Evolutionary conservation across 2,113 vertebrate genomes (phyloP).

Genomic region (Crotalus tigris): DNA sequence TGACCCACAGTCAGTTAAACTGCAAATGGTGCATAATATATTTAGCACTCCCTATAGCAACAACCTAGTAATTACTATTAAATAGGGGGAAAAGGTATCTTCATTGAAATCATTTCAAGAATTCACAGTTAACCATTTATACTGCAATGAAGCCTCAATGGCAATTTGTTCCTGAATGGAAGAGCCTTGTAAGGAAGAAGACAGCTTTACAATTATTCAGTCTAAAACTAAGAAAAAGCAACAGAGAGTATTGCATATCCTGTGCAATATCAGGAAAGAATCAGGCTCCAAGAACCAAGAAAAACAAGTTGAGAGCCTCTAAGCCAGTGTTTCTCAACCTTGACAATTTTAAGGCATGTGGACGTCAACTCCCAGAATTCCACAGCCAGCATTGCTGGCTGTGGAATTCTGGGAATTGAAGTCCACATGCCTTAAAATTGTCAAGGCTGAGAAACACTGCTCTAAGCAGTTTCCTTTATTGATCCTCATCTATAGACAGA

Average conservation of each 20-base stretch:
- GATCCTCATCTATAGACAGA: neutral
- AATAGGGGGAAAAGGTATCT: slow-evolving; percentile 34
- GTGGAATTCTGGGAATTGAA: too few species aligned
- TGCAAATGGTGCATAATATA: slow-evolving; percentile 37
- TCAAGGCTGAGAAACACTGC: neutral
- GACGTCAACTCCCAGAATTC: too few species aligned
- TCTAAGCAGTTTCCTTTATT: neutral
- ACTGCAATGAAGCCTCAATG: slow-evolving; percentile 19
- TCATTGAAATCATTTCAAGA: slow-evolving; percentile 42
- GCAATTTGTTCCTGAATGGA: slow-evolving; percentile 9
- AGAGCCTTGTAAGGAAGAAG: slow-evolving; percentile 26
- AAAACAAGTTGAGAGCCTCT: neutral
- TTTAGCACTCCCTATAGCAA: slow-evolving; percentile 50
- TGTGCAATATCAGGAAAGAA: neutral
- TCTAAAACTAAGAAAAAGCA: slow-evolving; percentile 22
- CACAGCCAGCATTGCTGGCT: too few species aligned
- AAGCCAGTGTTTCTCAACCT: too few species aligned
- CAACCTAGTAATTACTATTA: slow-evolving; percentile 54
- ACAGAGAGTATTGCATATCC: neutral
- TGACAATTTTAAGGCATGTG: too few species aligned
- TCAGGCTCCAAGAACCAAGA: neutral
- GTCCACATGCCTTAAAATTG: too few species aligned
- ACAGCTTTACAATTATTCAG: slow-evolving; percentile 9
- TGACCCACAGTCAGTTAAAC: slow-evolving; percentile 37
- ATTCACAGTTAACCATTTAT: slow-evolving; percentile 32